These are phyloP conservation scores for Pao palembangensis DNA, from an alignment of 2,113 vertebrate species.

Conservation along the genomic window DNA sequence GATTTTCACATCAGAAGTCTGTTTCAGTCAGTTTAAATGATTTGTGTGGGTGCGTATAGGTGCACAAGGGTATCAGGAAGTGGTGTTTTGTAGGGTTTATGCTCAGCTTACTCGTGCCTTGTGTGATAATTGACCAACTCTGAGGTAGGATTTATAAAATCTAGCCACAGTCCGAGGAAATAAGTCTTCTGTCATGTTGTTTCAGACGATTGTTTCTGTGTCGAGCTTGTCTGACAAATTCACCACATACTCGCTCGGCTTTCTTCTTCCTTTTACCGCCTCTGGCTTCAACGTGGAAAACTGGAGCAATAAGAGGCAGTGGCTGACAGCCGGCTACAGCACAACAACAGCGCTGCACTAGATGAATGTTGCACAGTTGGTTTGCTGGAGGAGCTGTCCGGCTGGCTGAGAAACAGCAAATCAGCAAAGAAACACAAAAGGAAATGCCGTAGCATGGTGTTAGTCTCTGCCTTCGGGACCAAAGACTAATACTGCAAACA, in stretches of 20 bases:
- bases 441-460: constrained; percentile 9
- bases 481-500: constrained; percentile 25
- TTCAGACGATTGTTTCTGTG: neutral
- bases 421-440: neutral
- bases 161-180: neutral
- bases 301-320: constrained; percentile 16
- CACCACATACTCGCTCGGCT: neutral
- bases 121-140: neutral
- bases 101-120: too few species aligned
- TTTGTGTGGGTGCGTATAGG: too few species aligned
- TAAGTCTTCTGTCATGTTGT: neutral
- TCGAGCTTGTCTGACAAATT: constrained; percentile 6
- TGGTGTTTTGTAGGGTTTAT: neutral
- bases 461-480: constrained; percentile 11
- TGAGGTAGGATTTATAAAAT: neutral
- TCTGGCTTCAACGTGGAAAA: constrained; percentile 15
- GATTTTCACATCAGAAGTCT: neutral
- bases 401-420: constrained; percentile 21
- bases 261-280: constrained; percentile 4
- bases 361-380: constrained; percentile 26
- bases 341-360: constrained; percentile 17
- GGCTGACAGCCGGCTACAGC: constrained; percentile 10
- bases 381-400: constrained; percentile 27
- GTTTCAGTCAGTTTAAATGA: too few species aligned
- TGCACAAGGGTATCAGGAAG: neutral